Conservation (phyloP, 2,888 invertebrate species). For the Neuroscelio doddi region DNA sequence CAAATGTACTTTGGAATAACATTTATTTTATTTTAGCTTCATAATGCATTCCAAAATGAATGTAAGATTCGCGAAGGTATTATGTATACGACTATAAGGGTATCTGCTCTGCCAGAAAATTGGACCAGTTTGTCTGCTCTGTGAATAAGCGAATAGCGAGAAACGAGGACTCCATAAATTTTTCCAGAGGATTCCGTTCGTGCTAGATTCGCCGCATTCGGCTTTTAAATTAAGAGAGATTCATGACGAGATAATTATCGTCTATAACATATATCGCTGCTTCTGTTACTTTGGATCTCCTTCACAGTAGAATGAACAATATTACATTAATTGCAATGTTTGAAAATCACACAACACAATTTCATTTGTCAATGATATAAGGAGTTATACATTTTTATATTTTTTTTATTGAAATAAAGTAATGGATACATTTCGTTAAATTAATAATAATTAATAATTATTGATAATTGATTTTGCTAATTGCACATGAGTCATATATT, state of each 20-base stretch:
- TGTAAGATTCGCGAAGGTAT: constrained; percentile 33
- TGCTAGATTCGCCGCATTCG: constrained; percentile 45
- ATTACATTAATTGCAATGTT: too few species aligned
- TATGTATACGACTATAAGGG: constrained; percentile 38
- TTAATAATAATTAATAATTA: too few species aligned
- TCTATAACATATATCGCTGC: constrained; percentile 34
- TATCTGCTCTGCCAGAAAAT: constrained; percentile 45
- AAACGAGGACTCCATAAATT: constrained; percentile 48
- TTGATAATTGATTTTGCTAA: too few species aligned
- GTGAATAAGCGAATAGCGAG: constrained; percentile 46
- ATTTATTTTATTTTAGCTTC: constrained; percentile 27
- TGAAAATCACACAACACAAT: too few species aligned
- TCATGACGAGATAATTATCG: constrained; percentile 45
- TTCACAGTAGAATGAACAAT: constrained; percentile 30
- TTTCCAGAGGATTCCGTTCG: constrained; percentile 46
- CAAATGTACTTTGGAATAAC: background rate
- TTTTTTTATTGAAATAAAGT: too few species aligned
- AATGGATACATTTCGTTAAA: too few species aligned
- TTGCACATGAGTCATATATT: too few species aligned
- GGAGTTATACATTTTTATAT: too few species aligned
- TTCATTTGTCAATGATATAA: too few species aligned
- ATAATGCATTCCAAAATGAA: constrained; percentile 36
- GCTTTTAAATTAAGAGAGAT: constrained; percentile 46
- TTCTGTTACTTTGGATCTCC: constrained; percentile 21
- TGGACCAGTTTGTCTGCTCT: constrained; percentile 48